phyloP scores from a whole-genome alignment of 1,140 invertebrate genomes.

The Trichomalopsis sarcophagae region DNA sequence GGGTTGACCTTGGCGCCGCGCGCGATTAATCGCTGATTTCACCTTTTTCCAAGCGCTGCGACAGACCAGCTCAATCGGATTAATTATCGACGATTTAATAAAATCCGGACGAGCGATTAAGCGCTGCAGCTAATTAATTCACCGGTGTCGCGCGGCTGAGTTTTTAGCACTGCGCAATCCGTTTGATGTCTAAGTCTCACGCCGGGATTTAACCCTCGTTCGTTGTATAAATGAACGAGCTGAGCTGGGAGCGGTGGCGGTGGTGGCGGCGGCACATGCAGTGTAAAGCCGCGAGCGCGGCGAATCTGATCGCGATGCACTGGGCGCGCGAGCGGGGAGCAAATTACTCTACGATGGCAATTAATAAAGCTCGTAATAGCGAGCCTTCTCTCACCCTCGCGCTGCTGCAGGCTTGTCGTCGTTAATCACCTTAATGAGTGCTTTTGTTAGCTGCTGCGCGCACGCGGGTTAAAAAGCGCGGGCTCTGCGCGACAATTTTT shows the following conservation, averaged over 20 bases:
- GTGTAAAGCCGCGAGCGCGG: background rate
- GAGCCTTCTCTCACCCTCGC: slow-evolving; percentile 49
- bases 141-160: background rate
- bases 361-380: slow-evolving; percentile 74
- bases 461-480: background rate
- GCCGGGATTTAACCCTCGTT: background rate
- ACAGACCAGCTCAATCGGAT: too few relatives aligned
- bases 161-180: background rate
- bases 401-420: slow-evolving; percentile 58
- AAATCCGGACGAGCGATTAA: background rate
- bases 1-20: too few relatives aligned
- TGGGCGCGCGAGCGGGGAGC: slow-evolving; percentile 52
- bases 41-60: too few relatives aligned
- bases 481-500: background rate
- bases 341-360: slow-evolving; percentile 73
- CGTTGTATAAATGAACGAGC: background rate
- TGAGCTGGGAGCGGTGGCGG: background rate
- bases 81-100: background rate
- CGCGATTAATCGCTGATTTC: too few relatives aligned
- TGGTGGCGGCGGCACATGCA: background rate
- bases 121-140: background rate
- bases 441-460: slow-evolving; percentile 67
- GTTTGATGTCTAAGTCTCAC: background rate
- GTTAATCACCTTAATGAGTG: slow-evolving; percentile 74
- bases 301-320: slow-evolving; percentile 30